Evolutionary conservation across 2,113 vertebrate genomes (phyloP).

Genomic region (Lethenteron camtschaticum): DNA sequence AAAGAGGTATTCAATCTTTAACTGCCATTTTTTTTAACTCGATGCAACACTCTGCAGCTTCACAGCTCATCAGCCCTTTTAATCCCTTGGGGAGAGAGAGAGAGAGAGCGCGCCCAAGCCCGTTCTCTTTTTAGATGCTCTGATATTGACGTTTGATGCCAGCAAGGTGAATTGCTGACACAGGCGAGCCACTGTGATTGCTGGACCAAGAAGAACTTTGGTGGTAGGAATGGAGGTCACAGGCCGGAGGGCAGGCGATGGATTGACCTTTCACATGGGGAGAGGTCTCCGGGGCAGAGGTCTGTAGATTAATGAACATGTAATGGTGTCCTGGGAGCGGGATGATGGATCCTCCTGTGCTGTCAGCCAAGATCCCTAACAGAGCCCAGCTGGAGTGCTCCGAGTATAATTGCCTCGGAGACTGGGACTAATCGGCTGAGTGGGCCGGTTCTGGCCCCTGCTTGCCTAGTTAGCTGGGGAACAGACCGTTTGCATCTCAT

Average conservation of each 20-base stretch:
- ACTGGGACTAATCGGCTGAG: slow-evolving; percentile 4
- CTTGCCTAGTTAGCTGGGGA: slow-evolving; percentile 2
- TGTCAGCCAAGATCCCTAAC: background rate
- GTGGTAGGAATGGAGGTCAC: too few relatives aligned
- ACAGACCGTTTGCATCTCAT: background rate
- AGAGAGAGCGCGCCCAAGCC: too few relatives aligned
- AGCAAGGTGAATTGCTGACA: too few relatives aligned
- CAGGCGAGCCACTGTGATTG: too few relatives aligned
- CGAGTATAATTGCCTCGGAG: slow-evolving; percentile 5
- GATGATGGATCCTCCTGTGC: slow-evolving; percentile 4
- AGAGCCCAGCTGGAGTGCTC: background rate
- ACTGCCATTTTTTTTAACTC: too few relatives aligned
- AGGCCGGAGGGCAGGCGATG: background rate
- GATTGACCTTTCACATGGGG: slow-evolving; percentile 1
- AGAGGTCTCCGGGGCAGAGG: slow-evolving; percentile 1
- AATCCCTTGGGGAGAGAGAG: too few relatives aligned
- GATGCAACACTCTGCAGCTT: too few relatives aligned
- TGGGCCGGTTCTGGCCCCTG: background rate
- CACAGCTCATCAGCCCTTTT: too few relatives aligned
- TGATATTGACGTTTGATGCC: too few relatives aligned
- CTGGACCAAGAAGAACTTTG: too few relatives aligned
- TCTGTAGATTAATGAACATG: slow-evolving; percentile 4
- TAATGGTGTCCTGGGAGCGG: slow-evolving; percentile 6
- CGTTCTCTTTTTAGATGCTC: too few relatives aligned
- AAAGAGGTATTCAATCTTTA: too few relatives aligned